Evolutionary conservation across 1,140 invertebrate species (phyloP).

Genomic region (Argopecten irradians): DNA sequence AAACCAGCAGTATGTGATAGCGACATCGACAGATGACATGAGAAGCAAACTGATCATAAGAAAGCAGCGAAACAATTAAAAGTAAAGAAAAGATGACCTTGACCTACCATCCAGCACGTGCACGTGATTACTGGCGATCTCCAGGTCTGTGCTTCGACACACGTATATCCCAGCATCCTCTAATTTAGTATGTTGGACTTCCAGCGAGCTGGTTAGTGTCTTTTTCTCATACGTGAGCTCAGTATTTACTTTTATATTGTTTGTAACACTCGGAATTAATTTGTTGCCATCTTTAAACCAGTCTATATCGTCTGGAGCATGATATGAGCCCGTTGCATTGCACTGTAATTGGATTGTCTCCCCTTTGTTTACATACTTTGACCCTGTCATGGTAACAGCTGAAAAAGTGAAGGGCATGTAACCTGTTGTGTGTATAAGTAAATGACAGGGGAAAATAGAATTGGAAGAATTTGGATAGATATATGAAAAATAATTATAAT

Average conservation of each 20-base stretch:
- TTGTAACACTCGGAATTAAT: constrained; percentile 30
- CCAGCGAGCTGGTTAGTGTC: constrained; percentile 43
- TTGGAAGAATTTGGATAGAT: background rate
- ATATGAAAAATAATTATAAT: background rate
- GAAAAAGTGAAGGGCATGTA: constrained; percentile 32
- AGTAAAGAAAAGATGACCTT: constrained; percentile 14
- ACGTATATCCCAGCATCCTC: constrained; percentile 51
- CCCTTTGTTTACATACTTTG: constrained; percentile 48
- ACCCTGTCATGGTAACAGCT: constrained; percentile 52
- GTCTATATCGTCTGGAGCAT: constrained; percentile 48
- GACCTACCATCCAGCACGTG: constrained; percentile 57
- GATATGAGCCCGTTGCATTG: constrained; percentile 48
- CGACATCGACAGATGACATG: background rate
- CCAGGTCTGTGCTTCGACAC: constrained; percentile 44
- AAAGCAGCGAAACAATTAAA: constrained; percentile 18
- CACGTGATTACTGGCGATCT: constrained; percentile 46
- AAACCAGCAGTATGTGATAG: no score
- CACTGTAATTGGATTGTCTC: constrained; percentile 45
- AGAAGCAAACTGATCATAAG: constrained; percentile 15
- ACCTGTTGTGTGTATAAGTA: background rate
- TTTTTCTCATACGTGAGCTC: constrained; percentile 34
- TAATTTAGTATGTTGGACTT: constrained; percentile 45
- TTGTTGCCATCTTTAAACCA: constrained; percentile 61
- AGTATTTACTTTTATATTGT: constrained; percentile 41
- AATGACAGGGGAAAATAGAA: background rate